Evolutionary conservation across 1,140 invertebrate species (phyloP), one percentile per base, ranked within the genome.

Genomic region (Psilanteris sp.): DNA sequence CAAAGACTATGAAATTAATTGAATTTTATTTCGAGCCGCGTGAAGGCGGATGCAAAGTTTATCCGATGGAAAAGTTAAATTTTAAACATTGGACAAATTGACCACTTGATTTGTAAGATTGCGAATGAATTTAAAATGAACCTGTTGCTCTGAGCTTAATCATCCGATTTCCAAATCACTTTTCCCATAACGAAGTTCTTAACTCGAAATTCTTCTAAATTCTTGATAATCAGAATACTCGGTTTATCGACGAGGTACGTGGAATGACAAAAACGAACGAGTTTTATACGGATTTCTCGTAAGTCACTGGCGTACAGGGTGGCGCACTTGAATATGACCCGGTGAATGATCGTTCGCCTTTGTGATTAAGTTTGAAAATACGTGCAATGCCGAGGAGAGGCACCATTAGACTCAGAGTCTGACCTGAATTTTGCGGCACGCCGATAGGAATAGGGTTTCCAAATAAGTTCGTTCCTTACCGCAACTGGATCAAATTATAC

Each of bases 401-500:
- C 26, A 32, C 15, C 36, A 64, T 73, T 59, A 66, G 37, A 66
- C 43, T 52, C 10, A 34, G 50, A 34, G 48, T 67, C 55, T 52
- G 62, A 67, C 22, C 54, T 50, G 62, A 32, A 68, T 67, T 55
- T 75, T 67, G 62, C 32, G 71, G 71, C 32, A 31, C 11, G 50
- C 46, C 50, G 9, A 50, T 29, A 15, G 43, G 27, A 59, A 74
- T 67, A 67, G 29, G 39, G 31, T 74, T 67, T 61, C 61, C 52
- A 16, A 37, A 59, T 62, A 64, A 50, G 46, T 50, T 41, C 24
- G 29, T 46, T 39, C 15, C 15, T 48, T 9, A 3, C 43, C 31
- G 29, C 50, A 43, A 52, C 52, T 66, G 52, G 50, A 64, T 73
- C 70, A 32, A 27, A 73, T 73, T 64, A 59, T 55, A 59, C 46